Percentiles rank a stretch among this genome's conserved stretches.
These are phyloP conservation scores for Drosophila siamana DNA, from an alignment of 2,888 invertebrate genomes.

Conservation along the genomic window DNA sequence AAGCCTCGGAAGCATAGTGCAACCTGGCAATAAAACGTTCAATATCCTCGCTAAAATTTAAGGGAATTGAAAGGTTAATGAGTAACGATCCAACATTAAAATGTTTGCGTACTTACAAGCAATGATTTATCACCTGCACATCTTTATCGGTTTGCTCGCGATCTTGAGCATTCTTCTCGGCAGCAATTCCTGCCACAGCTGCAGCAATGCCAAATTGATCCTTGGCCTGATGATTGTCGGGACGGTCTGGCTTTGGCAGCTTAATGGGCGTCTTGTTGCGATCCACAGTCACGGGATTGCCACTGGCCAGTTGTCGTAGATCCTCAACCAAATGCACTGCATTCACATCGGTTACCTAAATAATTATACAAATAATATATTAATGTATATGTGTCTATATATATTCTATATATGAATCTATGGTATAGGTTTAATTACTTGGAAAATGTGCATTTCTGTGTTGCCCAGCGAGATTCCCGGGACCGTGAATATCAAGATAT, in stretches of 20 bases:
- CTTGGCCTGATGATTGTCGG: conserved; percentile 63
- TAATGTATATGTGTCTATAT: too few relatives aligned
- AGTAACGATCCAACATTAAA: neutral
- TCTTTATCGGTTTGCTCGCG: conserved; percentile 97
- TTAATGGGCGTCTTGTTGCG: conserved; percentile 81
- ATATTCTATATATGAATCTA: neutral
- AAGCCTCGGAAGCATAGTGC: conserved; percentile 98
- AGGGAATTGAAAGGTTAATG: neutral
- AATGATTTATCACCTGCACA: conserved; percentile 97
- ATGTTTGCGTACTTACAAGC: conserved; percentile 87
- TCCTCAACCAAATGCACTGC: conserved; percentile 94
- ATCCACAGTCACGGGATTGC: conserved; percentile 87
- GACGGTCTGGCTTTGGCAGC: conserved; percentile 65
- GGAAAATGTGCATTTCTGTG: conserved; percentile 98
- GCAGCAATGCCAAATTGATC: conserved; percentile 83
- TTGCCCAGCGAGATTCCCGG: conserved; percentile 89
- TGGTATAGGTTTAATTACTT: conserved; percentile 86
- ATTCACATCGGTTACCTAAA: conserved; percentile 91
- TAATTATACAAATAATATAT: neutral
- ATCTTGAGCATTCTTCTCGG: conserved; percentile 93
- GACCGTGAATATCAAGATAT: conserved; percentile 98
- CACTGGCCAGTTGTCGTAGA: conserved; percentile 89
- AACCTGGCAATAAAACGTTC: conserved; percentile 98
- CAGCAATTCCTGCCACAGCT: conserved; percentile 86
- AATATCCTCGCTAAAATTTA: conserved; percentile 92